Evolutionary conservation across 2,797 vertebrate species (phyloP).

Genomic region (Poecilia picta): DNA sequence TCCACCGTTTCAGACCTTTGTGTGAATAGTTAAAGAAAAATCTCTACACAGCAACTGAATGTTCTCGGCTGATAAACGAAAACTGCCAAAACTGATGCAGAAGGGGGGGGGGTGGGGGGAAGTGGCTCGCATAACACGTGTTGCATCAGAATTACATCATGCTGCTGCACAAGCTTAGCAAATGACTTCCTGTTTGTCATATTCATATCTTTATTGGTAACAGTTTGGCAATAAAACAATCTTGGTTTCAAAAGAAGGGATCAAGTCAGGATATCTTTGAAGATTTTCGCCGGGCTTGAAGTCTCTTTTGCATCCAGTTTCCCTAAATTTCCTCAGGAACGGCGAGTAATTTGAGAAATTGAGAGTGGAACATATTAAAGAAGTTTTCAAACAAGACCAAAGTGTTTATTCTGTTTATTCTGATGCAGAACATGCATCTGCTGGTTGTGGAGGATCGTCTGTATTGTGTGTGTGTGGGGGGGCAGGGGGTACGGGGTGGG

Average conservation of each 20-base stretch:
- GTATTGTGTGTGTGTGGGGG: background rate
- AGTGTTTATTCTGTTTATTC: background rate
- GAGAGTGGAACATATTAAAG: slow-evolving; percentile 3
- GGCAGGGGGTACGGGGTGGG: too few species aligned
- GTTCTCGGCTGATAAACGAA: slow-evolving; percentile 12
- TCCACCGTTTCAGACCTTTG: background rate
- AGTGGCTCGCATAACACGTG: slow-evolving; percentile 36
- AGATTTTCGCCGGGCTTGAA: slow-evolving; percentile 8
- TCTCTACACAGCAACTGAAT: slow-evolving; percentile 6
- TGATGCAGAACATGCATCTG: background rate
- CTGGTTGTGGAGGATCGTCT: background rate
- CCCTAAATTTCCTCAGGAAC: slow-evolving; percentile 5
- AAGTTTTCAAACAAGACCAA: background rate
- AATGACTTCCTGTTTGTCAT: slow-evolving; percentile 46
- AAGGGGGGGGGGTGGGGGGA: too few species aligned
- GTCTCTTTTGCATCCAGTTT: slow-evolving; percentile 7
- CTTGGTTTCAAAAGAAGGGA: slow-evolving; percentile 18
- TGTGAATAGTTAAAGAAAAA: background rate
- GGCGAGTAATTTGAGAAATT: slow-evolving; percentile 7
- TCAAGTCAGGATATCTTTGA: slow-evolving; percentile 35
- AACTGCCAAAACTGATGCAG: slow-evolving; percentile 29
- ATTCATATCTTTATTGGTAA: slow-evolving; percentile 30
- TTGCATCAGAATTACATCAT: slow-evolving; percentile 68
- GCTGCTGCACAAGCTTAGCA: slow-evolving; percentile 34
- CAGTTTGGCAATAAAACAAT: slow-evolving; percentile 39